Conservation (phyloP, 1,140 invertebrate species). For the Drosophila paulistorum region DNA sequence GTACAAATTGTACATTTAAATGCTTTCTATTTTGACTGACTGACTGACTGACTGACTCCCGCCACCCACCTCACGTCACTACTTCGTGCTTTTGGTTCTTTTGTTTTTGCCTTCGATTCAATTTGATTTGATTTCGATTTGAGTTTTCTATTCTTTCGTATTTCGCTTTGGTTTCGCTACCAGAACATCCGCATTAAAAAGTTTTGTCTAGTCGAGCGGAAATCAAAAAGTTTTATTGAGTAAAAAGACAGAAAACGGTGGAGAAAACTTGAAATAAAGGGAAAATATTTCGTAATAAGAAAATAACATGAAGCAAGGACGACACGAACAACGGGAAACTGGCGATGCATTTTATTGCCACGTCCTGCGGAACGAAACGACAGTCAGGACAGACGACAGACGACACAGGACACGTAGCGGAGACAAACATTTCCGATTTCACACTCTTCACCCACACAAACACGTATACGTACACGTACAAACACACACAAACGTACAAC, state of each 20-base stretch:
- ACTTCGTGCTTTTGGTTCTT: neutral
- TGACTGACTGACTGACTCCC: neutral
- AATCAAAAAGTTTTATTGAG: constrained; percentile 79
- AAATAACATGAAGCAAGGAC: constrained; percentile 45
- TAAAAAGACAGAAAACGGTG: constrained; percentile 34
- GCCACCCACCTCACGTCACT: too few species aligned
- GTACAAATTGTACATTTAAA: constrained; percentile 62
- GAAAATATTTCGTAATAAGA: constrained; percentile 58
- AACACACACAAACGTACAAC: neutral
- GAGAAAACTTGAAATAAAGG: constrained; percentile 53
- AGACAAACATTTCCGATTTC: constrained; percentile 72
- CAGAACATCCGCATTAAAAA: constrained; percentile 75
- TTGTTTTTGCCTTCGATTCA: constrained; percentile 52
- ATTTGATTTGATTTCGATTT: constrained; percentile 57
- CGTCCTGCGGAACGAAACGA: constrained; percentile 42
- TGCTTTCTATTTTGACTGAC: constrained; percentile 44
- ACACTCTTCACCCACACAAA: constrained; percentile 37
- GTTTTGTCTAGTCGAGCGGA: constrained; percentile 74
- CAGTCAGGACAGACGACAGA: constrained; percentile 12
- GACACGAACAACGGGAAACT: constrained; percentile 35
- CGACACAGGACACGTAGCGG: constrained; percentile 29
- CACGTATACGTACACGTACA: too few species aligned
- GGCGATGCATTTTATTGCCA: constrained; percentile 71
- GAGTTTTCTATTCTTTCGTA: constrained; percentile 7
- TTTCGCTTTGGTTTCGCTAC: constrained; percentile 37